Evolutionary conservation across 2,113 vertebrate genomes (phyloP), one percentile per base, ranked within the genome.

Genomic region (Campylomormyrus numenius): DNA sequence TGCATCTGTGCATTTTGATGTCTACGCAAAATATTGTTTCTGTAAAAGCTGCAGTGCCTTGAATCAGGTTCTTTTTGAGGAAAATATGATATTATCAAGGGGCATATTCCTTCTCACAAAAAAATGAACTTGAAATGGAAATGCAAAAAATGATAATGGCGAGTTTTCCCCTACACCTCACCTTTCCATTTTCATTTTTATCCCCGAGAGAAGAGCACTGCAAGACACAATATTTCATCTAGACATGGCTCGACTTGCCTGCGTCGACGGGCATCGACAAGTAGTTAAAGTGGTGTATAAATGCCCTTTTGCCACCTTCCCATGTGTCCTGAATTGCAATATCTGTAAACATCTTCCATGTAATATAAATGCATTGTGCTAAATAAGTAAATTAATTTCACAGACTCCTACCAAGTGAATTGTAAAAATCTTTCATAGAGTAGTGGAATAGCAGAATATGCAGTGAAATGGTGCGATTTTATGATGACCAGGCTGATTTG

Each of bases 141-240:
- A 86, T 48, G 84, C 74, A 80, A 48, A 85, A 49, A 27, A 50
- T 86, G 21, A 48, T 49, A 86, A 86, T 86, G 84, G n/a, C 10
- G 3, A 86, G n/a, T 11, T 50, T 86, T 86, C 84, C 84, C 48
- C 48, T 86, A 49, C 84, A 48, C 10, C 48, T 50, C 84, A 86
- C 84, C 45, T 86, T 86, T 86, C 84, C n/a, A 49, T 27, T 86
- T 86, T 86, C 84, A 86, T 86, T 86, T 49, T 42, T 48, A 86
- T 27, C 84, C 45, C 24, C 45, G 0, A 50, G 48, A 50, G 84
- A 86, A 50, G 24, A 86, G 45, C 84, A 86, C 3, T 86, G 48
- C 46, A 48, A 86, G 84, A 86, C 27, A 86, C 45, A 48, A 86
- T 86, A 86, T 86, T 86, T 86, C 24, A 49, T 86, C 83, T 85